These are phyloP conservation scores for Eremophila alpestris DNA, from an alignment of 2,797 vertebrate genomes.

Conservation along the genomic window DNA sequence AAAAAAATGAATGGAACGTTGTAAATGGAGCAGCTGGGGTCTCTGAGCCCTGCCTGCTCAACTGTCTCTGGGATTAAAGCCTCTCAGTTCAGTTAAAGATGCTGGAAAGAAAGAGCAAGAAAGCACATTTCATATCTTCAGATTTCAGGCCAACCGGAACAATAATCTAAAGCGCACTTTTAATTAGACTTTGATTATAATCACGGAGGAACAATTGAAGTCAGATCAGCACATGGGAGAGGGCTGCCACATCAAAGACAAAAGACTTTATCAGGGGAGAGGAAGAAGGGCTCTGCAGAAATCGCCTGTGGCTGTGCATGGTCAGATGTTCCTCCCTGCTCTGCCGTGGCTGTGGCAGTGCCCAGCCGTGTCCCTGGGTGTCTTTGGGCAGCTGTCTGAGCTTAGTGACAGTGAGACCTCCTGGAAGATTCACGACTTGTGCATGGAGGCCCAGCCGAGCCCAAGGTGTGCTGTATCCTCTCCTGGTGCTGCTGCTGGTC, in stretches of 20 bases:
- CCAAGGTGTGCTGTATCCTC: background rate
- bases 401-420: fast-evolving
- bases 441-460: background rate
- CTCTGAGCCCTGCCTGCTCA: background rate
- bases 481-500: background rate
- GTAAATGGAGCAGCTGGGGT: background rate
- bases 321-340: background rate
- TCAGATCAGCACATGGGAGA: background rate
- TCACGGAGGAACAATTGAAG: slow-evolving; percentile 26
- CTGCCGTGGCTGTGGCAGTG: fast-evolving
- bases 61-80: background rate
- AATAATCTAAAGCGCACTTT: slow-evolving; percentile 11
- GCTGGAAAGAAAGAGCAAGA: background rate
- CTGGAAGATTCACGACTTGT: background rate
- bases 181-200: slow-evolving; percentile 57
- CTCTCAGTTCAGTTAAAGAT: background rate
- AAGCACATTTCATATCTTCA: slow-evolving; percentile 5
- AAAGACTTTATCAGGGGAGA: background rate
- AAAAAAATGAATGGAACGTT: background rate
- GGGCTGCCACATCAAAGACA: slow-evolving; percentile 19
- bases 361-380: fast-evolving
- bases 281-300: background rate
- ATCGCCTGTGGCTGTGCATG: fast-evolving
- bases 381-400: background rate
- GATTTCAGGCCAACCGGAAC: background rate